Evolutionary conservation across 2,113 vertebrate species (phyloP).

Genomic region (Recurvirostra avosetta): DNA sequence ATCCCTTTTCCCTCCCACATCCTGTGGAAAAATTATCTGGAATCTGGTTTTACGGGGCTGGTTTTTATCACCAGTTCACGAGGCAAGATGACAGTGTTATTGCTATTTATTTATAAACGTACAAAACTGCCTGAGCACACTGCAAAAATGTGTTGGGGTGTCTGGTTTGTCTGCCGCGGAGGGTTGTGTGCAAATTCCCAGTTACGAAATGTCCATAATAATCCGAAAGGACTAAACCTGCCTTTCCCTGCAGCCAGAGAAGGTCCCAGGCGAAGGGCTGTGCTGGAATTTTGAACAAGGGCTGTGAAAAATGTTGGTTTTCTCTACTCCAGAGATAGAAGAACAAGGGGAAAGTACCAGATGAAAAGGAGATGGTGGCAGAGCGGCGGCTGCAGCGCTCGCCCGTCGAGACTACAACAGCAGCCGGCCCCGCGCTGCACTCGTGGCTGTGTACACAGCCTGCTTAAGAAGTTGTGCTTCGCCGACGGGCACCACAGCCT

Average conservation of each 20-base stretch:
- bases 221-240: background rate
- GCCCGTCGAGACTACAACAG: background rate
- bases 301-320: background rate
- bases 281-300: background rate
- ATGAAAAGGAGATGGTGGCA: background rate
- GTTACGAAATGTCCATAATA: background rate
- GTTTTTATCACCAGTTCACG: background rate
- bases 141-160: background rate
- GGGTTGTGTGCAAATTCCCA: background rate
- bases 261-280: background rate
- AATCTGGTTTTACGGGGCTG: background rate
- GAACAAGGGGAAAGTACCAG: background rate
- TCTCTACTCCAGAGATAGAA: background rate
- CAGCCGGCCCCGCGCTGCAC: too few species aligned
- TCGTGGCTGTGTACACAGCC: background rate
- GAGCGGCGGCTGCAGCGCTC: background rate
- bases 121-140: fast-evolving
- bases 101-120: background rate
- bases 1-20: background rate
- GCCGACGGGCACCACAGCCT: background rate
- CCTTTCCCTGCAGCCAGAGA: fast-evolving
- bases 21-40: background rate
- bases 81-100: background rate
- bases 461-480: background rate
- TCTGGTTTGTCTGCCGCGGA: background rate